Base-by-base conservation (phyloP, 92 coral and sea anemone species). In the Chrysogorgia sp. region DNA sequence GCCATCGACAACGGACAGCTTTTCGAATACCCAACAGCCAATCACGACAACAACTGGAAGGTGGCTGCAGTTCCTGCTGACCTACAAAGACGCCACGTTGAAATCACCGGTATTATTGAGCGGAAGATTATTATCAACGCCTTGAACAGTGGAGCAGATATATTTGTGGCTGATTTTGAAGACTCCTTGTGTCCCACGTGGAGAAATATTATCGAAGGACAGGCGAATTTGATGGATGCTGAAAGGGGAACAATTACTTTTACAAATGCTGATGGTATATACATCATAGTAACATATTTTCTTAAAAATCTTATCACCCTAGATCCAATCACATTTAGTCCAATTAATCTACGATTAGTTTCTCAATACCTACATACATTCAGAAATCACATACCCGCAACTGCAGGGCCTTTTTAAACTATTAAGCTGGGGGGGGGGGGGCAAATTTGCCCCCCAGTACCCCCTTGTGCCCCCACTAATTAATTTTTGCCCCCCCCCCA, bases 151-250 rank as follows among this genome's bases (percentile, higher is more conserved):
- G 98, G 97, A 20, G 97, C 98, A 0, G 98, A 94, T 61, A 78
- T 94, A 50, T 94, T 89, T 77, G 91, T 94, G 98, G 91, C 98
- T 26, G 98, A 94, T 84, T 94, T 94, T 85, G 98, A 94, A 78
- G 98, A 94, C 56, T 94, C 98, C 1, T 83, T 91, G 21, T 79
- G 94, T 24, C 98, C 98, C 23, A 84, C 93, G 1, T 94, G 98
- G 98, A 94, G 87, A 77, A 94, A 91, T 58, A 68, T 91, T 26
- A 77, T 94, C 41, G 98, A 94, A 61, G 98, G 98, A 15, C 98
- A 94, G 81, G 77, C 90, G 2, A 91, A 91, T 67, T 88, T 94
- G n/a, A 71, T 89, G 43, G 94, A 88, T 35, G 98, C 98, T 9
- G 92, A 91, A 85, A 92, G 80, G 79, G 90, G 88, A 61, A 89